phyloP scores from a whole-genome alignment of 2,888 invertebrate genomes.

The Slavum lentiscoides region DNA sequence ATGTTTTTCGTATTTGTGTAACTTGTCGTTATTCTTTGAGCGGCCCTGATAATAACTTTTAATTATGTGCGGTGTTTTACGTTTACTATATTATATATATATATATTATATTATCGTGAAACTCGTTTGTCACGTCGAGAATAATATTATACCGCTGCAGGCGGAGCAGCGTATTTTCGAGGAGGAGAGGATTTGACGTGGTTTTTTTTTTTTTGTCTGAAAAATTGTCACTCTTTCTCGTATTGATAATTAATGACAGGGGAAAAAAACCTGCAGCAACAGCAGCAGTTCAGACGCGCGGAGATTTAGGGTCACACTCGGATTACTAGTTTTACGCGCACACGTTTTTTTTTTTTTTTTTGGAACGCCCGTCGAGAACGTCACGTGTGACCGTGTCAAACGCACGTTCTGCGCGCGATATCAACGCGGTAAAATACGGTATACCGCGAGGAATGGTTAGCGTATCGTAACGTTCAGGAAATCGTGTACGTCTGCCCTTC shows the following conservation, averaged over 20 bases:
- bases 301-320: constrained; percentile 26
- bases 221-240: constrained; percentile 6
- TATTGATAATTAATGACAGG: constrained; percentile 18
- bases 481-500: not conserved
- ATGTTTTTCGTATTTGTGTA: too few species aligned
- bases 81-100: too few species aligned
- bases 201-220: not conserved
- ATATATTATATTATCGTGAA: too few species aligned
- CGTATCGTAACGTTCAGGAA: not conserved
- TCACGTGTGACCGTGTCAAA: constrained; percentile 47
- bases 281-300: not conserved
- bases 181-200: not conserved
- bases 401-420: constrained; percentile 22
- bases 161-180: not conserved
- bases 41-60: too few species aligned
- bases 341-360: constrained; percentile 6
- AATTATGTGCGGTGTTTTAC: too few species aligned
- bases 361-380: constrained; percentile 39
- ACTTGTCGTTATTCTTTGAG: too few species aligned
- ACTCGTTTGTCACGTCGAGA: too few species aligned
- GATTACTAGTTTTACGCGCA: constrained; percentile 25
- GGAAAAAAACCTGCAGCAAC: not conserved
- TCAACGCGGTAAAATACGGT: not conserved
- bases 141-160: not conserved
- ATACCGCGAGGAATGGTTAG: not conserved